A percentile compares a stretch with the other conserved stretches of the same genome.
Evolutionary conservation across 2,113 vertebrate genomes (phyloP).

Genomic region (Pongo abelii): DNA sequence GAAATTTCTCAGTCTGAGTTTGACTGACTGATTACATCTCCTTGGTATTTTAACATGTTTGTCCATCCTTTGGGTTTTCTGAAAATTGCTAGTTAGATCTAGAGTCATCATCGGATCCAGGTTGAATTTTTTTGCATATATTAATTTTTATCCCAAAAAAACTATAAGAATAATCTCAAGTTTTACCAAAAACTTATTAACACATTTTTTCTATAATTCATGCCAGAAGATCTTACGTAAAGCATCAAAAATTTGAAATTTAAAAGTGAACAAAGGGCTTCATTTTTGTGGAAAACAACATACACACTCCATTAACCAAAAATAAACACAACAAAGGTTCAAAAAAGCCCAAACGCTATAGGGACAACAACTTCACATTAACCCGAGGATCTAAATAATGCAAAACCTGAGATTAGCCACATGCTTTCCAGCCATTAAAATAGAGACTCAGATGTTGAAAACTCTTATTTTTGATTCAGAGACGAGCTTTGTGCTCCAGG

Average conservation of each 20-base stretch:
- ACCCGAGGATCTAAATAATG: background rate
- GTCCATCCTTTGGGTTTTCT: background rate
- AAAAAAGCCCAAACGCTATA: background rate
- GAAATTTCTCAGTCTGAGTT: background rate
- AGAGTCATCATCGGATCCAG: background rate
- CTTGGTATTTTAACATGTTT: background rate
- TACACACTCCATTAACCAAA: background rate
- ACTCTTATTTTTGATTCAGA: conserved; percentile 10
- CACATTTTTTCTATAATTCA: background rate
- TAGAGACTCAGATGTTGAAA: background rate
- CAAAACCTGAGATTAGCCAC: background rate
- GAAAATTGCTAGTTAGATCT: background rate
- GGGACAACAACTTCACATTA: conserved; percentile 7
- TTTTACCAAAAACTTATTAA: background rate
- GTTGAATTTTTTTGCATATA: background rate
- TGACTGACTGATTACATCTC: background rate
- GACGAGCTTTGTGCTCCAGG: background rate
- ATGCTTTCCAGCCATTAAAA: background rate
- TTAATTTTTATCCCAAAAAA: background rate
- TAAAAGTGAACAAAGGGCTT: background rate
- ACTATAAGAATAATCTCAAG: background rate
- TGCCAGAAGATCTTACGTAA: background rate
- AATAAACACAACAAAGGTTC: conserved; percentile 12
- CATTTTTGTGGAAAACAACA: background rate
- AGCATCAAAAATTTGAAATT: background rate